Evolutionary conservation across 1,140 invertebrate genomes (phyloP).

Genomic region (Drosophila carrolli): DNA sequence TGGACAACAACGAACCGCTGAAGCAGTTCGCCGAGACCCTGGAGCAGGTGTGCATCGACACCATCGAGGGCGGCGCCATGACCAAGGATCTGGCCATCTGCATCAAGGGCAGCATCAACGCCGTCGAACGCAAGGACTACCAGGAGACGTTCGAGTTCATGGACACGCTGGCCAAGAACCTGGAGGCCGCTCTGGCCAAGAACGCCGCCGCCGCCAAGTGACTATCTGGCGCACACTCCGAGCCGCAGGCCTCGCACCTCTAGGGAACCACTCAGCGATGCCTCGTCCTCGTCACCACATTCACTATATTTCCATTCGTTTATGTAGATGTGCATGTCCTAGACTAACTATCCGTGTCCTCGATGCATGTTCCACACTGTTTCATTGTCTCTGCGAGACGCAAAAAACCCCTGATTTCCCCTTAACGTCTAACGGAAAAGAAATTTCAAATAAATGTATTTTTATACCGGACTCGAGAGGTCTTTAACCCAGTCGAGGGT

Average conservation of each 20-base stretch:
- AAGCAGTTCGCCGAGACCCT: slow-evolving; percentile 92
- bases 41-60: slow-evolving; percentile 96
- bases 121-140: slow-evolving; percentile 94
- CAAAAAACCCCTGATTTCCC: slow-evolving; percentile 31
- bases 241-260: slow-evolving; percentile 57
- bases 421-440: slow-evolving; percentile 33
- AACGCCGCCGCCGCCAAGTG: slow-evolving; percentile 49
- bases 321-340: slow-evolving; percentile 34
- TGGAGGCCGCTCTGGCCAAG: slow-evolving; percentile 88
- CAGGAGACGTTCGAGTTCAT: slow-evolving; percentile 99
- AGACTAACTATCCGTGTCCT: slow-evolving; percentile 42
- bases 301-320: slow-evolving; percentile 35
- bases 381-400: slow-evolving; percentile 78
- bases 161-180: slow-evolving; percentile 97
- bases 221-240: slow-evolving; percentile 35
- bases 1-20: slow-evolving; percentile 93
- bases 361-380: slow-evolving; percentile 44
- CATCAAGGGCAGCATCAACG: slow-evolving; percentile 95
- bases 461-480: slow-evolving; percentile 69
- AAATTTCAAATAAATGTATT: slow-evolving; percentile 76
- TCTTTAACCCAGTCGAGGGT: slow-evolving; percentile 68
- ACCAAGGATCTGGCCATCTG: slow-evolving; percentile 99
- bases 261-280: slow-evolving; percentile 43
- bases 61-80: slow-evolving; percentile 97
- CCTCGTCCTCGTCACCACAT: slow-evolving; percentile 22